phyloP scores from a whole-genome alignment of 2,113 vertebrate species.

The Donacobius atricapilla region DNA sequence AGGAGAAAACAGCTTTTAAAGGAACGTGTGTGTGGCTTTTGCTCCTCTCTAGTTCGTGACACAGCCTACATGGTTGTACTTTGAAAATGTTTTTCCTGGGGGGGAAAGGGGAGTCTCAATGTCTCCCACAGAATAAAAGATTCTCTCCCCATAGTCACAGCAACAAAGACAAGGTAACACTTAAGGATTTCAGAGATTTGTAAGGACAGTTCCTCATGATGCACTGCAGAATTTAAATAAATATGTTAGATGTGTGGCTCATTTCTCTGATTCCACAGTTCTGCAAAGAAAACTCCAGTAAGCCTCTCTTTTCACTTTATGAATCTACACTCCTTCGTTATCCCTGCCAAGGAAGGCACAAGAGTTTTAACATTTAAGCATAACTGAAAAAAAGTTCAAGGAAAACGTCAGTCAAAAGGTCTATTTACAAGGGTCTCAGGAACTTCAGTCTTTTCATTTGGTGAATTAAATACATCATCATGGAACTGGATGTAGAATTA shows the following conservation, averaged over 20 bases:
- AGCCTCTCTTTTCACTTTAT: background rate
- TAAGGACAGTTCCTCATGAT: background rate
- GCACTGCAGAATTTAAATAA: background rate
- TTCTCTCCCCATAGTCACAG: background rate
- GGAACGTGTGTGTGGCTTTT: background rate
- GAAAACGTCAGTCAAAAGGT: background rate
- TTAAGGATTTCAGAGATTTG: background rate
- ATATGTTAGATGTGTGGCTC: accelerated
- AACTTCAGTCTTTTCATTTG: background rate
- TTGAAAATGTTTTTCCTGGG: background rate
- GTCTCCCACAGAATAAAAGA: background rate
- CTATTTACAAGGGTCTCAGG: background rate
- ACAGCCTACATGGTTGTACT: background rate
- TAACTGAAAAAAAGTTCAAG: background rate
- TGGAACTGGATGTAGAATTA: background rate
- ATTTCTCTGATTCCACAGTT: background rate
- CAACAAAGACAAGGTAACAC: background rate
- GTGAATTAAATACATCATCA: background rate
- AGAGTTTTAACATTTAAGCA: background rate
- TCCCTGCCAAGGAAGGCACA: background rate
- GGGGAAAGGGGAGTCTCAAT: background rate
- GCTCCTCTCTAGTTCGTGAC: background rate
- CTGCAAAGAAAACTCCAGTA: background rate
- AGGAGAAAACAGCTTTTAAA: background rate
- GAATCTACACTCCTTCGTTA: background rate